Evolutionary conservation across 35 echinoderm and acorn worm species (phyloP).

Genomic region (Patiria miniata): DNA sequence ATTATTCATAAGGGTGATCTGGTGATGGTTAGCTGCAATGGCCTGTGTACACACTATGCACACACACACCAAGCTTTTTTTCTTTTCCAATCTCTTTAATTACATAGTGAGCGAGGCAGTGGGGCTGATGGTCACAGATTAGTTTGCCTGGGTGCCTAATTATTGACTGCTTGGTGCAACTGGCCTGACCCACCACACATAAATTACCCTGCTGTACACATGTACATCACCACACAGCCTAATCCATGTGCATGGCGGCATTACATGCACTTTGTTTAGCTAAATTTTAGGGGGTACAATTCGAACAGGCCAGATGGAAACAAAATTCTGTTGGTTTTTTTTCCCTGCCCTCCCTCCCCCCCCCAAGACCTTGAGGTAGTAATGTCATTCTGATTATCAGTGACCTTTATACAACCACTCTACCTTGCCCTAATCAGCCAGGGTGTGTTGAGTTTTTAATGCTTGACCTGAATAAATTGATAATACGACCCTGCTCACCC

Average conservation of each 20-base stretch:
- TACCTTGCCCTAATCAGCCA: too few relatives aligned
- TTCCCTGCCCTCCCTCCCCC: too few relatives aligned
- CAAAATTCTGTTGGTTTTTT: slow-evolving; percentile 20
- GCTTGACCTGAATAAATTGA: too few relatives aligned
- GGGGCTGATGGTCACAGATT: slow-evolving; percentile 22
- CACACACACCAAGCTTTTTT: not conserved
- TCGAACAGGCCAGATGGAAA: not conserved
- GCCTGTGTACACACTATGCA: too few relatives aligned
- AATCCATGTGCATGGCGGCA: not conserved
- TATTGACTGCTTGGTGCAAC: slow-evolving; percentile 21
- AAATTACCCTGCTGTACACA: not conserved
- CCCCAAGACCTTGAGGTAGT: too few relatives aligned
- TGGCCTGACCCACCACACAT: not conserved
- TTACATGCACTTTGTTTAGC: not conserved
- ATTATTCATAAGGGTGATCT: slow-evolving; percentile 7
- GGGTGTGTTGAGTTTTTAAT: too few relatives aligned
- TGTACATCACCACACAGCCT: not conserved
- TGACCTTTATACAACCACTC: too few relatives aligned
- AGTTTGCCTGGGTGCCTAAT: slow-evolving; percentile 24
- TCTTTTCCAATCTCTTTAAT: slow-evolving; percentile 9
- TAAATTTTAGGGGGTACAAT: not conserved
- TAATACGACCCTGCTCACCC: too few relatives aligned
- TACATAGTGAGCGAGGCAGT: slow-evolving; percentile 12
- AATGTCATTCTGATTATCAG: too few relatives aligned
- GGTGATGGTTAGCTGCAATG: not conserved